Conservation (phyloP, 2,113 vertebrate genomes). For the Lampris megalopsis region DNA sequence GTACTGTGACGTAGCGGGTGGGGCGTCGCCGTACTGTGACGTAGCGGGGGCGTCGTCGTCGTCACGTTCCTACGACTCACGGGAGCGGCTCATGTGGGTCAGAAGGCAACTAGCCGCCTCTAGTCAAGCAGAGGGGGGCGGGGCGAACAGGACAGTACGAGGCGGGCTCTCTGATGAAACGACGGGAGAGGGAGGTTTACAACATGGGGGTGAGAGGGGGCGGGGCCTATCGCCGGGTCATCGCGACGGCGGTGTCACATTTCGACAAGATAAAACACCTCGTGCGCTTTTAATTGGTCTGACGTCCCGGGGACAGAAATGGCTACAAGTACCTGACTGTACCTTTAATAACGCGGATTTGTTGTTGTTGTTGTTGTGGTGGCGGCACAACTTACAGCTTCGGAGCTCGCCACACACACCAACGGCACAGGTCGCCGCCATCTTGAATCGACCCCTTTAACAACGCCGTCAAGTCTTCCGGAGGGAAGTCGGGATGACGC, state of each 20-base stretch:
- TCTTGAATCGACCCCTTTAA: too few species aligned
- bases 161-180: constrained; percentile 42
- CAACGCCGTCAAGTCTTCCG: too few species aligned
- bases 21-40: too few species aligned
- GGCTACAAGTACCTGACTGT: constrained; percentile 29
- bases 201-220: neutral
- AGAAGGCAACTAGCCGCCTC: constrained; percentile 72
- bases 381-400: too few species aligned
- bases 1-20: constrained; percentile 23
- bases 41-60: constrained; percentile 9
- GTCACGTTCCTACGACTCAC: constrained; percentile 67
- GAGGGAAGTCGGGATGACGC: too few species aligned
- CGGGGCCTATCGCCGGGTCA: neutral
- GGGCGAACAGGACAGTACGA: constrained; percentile 61
- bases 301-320: constrained; percentile 9
- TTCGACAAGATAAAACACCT: constrained; percentile 37
- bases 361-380: neutral
- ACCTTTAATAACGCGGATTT: constrained; percentile 27
- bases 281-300: neutral
- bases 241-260: constrained; percentile 9
- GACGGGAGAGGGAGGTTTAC: constrained; percentile 13
- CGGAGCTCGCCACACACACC: too few species aligned
- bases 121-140: constrained; percentile 62
- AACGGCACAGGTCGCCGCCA: too few species aligned
- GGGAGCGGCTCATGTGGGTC: constrained; percentile 63